Percentiles rank a stretch among this genome's conserved stretches.
Evolutionary conservation across 2,797 vertebrate genomes (phyloP).

Genomic region (Ctenopoma multispine): DNA sequence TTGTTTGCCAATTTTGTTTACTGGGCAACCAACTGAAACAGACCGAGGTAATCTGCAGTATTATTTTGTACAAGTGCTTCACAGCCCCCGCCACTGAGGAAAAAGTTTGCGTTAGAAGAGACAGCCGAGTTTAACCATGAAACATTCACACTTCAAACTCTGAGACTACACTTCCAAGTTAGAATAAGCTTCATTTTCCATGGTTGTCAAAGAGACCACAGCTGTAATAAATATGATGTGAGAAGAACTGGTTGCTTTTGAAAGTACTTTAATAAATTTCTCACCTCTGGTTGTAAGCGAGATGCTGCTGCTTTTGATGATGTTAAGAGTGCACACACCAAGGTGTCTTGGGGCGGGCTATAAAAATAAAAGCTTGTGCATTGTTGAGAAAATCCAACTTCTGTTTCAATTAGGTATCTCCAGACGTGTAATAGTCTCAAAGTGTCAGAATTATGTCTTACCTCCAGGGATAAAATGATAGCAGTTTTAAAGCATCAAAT

Average conservation of each 20-base stretch:
- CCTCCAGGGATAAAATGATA: conserved; percentile 16
- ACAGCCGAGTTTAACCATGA: conserved; percentile 25
- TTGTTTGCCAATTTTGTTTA: conserved; percentile 63
- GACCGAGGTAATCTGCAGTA: conserved; percentile 16
- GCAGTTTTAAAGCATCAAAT: conserved; percentile 25
- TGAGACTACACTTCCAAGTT: conserved; percentile 39
- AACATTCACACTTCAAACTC: conserved; percentile 19
- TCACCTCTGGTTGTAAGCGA: conserved; percentile 24
- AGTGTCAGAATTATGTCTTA: conserved; percentile 32
- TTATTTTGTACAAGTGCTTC: conserved; percentile 37
- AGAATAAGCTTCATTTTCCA: conserved; percentile 27
- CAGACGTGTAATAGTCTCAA: conserved; percentile 25
- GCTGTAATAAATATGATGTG: conserved; percentile 17
- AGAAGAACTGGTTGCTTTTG: conserved; percentile 32
- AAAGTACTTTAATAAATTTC: conserved; percentile 27
- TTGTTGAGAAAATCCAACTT: conserved; percentile 21
- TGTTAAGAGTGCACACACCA: conserved; percentile 20
- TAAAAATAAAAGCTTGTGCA: conserved; percentile 39
- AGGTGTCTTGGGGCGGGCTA: conserved; percentile 23
- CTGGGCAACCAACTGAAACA: conserved; percentile 54
- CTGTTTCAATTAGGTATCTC: conserved; percentile 45
- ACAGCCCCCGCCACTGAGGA: not conserved
- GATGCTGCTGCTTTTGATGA: conserved; percentile 22
- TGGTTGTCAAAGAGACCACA: conserved; percentile 31
- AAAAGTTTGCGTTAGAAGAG: conserved; percentile 17